Percentiles rank a stretch among this genome's conserved stretches.
phyloP scores from a whole-genome alignment of 2,888 invertebrate species.

The Stratiomys singularior region DNA sequence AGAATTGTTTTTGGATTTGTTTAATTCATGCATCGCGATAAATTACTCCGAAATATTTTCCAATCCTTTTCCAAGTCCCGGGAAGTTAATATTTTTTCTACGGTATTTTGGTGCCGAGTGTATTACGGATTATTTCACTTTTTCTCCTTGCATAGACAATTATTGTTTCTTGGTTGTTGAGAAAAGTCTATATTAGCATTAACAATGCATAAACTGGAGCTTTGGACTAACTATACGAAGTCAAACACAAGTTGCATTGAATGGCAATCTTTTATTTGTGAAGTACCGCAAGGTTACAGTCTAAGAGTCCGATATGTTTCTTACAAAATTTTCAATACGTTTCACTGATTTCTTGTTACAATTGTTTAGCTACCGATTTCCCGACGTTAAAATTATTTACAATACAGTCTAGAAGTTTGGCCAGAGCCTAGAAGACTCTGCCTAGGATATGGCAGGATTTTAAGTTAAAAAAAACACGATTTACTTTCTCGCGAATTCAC shows the following conservation, averaged over 20 bases:
- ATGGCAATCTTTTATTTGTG: conserved; percentile 32
- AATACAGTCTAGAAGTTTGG: too few relatives aligned
- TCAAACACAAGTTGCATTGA: background rate
- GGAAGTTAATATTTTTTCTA: too few relatives aligned
- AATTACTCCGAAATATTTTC: background rate
- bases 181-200: conserved; percentile 12
- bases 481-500: too few relatives aligned
- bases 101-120: too few relatives aligned
- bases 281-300: conserved; percentile 39
- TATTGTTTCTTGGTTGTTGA: background rate
- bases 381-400: too few relatives aligned
- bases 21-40: background rate
- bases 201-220: conserved; percentile 18
- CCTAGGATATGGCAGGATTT: too few relatives aligned
- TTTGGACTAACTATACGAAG: background rate
- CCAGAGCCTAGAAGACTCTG: too few relatives aligned
- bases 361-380: background rate
- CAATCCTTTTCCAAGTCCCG: too few relatives aligned
- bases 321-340: conserved; percentile 28
- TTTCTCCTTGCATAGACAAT: conserved; percentile 7
- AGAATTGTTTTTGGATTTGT: background rate
- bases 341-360: background rate
- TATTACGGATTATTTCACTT: conserved; percentile 22
- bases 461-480: too few relatives aligned
- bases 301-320: conserved; percentile 29